These are phyloP conservation scores for Lithobates pipiens DNA, from an alignment of 2,797 vertebrate species.

Conservation along the genomic window DNA sequence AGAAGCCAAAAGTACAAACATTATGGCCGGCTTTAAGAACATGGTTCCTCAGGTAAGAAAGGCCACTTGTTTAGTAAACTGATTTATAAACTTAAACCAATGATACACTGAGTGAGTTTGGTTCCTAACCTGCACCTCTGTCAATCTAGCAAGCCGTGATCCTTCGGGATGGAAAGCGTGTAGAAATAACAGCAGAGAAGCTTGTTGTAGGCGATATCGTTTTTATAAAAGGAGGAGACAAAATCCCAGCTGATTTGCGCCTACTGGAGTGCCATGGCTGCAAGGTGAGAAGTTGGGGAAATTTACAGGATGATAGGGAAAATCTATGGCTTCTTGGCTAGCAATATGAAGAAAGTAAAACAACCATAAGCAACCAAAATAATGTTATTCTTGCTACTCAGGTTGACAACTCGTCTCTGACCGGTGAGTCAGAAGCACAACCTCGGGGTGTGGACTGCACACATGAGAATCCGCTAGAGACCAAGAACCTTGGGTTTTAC, in stretches of 20 bases:
- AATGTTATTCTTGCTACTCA: conserved; percentile 54
- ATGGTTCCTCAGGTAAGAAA: conserved; percentile 82
- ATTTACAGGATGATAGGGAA: neutral
- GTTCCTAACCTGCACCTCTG: neutral
- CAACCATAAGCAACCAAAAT: neutral
- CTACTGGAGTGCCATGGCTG: conserved; percentile 75
- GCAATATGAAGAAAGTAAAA: neutral
- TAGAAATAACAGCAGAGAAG: conserved; percentile 74
- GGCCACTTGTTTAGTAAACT: neutral
- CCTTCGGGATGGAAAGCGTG: conserved; percentile 76
- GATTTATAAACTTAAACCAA: neutral
- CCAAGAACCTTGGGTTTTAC: conserved; percentile 79
- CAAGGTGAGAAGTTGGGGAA: conserved; percentile 70
- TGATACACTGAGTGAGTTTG: neutral
- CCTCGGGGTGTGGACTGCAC: conserved; percentile 76
- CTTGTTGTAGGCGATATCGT: conserved; percentile 80
- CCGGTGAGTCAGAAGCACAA: conserved; percentile 81
- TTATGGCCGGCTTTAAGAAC: conserved; percentile 82
- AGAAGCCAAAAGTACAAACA: conserved; percentile 84
- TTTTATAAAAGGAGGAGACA: conserved; percentile 81
- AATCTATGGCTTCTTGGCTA: neutral
- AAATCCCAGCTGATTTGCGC: conserved; percentile 79
- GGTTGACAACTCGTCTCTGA: conserved; percentile 84
- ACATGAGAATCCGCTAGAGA: conserved; percentile 79
- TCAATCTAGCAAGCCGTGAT: conserved; percentile 77